Percentiles rank a stretch among this genome's conserved stretches.
These are phyloP conservation scores for Turdus rufiventris DNA, from an alignment of 2,113 vertebrate genomes.

Conservation along the genomic window DNA sequence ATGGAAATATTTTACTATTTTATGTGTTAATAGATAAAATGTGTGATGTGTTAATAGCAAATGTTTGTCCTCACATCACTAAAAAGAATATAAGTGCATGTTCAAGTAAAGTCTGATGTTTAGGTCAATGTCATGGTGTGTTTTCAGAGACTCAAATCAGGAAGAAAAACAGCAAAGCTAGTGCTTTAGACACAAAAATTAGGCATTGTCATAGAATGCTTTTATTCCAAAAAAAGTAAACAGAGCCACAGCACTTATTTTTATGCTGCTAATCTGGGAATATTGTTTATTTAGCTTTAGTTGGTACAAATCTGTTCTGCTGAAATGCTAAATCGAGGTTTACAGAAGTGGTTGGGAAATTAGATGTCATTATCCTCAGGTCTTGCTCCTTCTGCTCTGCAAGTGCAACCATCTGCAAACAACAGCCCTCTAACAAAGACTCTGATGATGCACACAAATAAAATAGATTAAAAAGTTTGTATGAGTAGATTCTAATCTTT, in stretches of 20 bases:
- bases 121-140: background rate
- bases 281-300: constrained; percentile 36
- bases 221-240: background rate
- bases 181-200: background rate
- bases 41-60: background rate
- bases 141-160: background rate
- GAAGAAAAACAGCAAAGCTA: background rate
- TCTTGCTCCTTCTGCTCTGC: constrained; percentile 32
- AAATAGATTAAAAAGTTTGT: constrained; percentile 29
- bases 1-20: background rate
- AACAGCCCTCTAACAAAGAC: constrained; percentile 33
- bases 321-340: constrained; percentile 26
- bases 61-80: background rate
- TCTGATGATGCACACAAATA: constrained; percentile 54
- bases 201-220: background rate
- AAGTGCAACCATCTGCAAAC: constrained; percentile 53
- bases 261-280: constrained; percentile 35
- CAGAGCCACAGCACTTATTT: background rate
- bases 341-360: constrained; percentile 40
- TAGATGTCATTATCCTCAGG: constrained; percentile 52
- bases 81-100: background rate
- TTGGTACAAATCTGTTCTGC: constrained; percentile 27
- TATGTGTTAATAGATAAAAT: background rate
- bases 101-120: background rate
- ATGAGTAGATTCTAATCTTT: constrained; percentile 42